phyloP scores from a whole-genome alignment of 2,113 vertebrate species.

The Ciconia boyciana region DNA sequence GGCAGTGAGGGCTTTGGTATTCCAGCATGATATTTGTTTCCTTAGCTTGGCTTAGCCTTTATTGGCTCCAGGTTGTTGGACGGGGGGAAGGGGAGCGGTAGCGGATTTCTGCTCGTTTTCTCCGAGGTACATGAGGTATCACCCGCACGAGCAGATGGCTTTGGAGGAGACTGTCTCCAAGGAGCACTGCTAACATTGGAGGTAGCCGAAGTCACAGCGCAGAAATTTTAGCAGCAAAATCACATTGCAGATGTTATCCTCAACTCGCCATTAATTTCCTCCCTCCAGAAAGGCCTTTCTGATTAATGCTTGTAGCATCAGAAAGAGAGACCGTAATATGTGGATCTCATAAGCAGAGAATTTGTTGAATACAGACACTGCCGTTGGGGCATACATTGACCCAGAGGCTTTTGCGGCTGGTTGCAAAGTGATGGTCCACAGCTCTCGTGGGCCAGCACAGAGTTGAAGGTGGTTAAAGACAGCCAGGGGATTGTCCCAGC shows the following conservation, averaged over 20 bases:
- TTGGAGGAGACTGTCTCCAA: background rate
- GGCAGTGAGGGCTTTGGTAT: background rate
- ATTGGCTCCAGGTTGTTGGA: background rate
- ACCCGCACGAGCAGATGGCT: background rate
- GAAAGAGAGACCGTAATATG: fast-evolving
- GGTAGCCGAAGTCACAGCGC: background rate
- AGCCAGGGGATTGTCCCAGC: background rate
- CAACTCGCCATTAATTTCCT: background rate
- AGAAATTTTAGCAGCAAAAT: background rate
- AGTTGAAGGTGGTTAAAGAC: background rate
- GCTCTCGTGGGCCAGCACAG: background rate
- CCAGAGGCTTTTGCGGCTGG: background rate
- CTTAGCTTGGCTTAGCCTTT: background rate
- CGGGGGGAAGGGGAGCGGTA: background rate
- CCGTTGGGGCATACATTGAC: fast-evolving
- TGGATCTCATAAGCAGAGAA: background rate
- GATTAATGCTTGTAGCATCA: background rate
- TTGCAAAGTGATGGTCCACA: background rate
- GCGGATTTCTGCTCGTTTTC: background rate
- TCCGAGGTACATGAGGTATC: background rate
- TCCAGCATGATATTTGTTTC: constrained; percentile 31
- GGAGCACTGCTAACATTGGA: background rate
- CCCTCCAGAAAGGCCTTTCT: background rate
- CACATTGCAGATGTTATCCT: background rate
- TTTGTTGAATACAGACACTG: background rate